A percentile compares a stretch with the other conserved stretches of the same genome.
phyloP scores from a whole-genome alignment of 2,797 vertebrate species.

The Acipenser transmontanus region DNA sequence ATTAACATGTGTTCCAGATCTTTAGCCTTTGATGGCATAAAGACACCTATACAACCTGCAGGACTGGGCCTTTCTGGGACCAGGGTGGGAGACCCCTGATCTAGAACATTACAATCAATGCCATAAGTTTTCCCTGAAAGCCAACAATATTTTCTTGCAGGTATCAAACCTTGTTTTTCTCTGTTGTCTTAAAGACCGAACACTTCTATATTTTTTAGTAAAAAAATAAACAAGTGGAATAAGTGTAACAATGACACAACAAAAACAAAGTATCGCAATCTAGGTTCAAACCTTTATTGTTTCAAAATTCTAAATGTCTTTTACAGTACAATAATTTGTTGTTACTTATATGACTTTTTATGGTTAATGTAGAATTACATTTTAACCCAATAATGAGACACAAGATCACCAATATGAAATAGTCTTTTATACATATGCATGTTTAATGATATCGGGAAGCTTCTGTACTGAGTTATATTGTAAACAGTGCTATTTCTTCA shows the following conservation, averaged over 20 bases:
- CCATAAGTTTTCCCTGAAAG: too few relatives aligned
- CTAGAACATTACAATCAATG: too few relatives aligned
- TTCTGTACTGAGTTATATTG: constrained; percentile 46
- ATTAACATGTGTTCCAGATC: too few relatives aligned
- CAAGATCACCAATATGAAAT: constrained; percentile 76
- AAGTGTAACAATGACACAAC: neutral
- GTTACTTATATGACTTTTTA: constrained; percentile 86
- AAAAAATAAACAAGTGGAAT: too few relatives aligned
- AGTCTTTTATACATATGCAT: constrained; percentile 80
- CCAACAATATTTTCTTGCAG: too few relatives aligned
- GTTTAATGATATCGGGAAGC: constrained; percentile 67
- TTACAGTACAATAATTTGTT: constrained; percentile 97
- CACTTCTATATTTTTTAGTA: too few relatives aligned
- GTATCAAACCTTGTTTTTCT: too few relatives aligned
- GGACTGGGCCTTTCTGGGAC: too few relatives aligned
- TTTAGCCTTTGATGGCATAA: too few relatives aligned
- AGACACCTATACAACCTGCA: too few relatives aligned
- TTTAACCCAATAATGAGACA: constrained; percentile 83
- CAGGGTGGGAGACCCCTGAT: too few relatives aligned
- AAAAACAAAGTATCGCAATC: constrained; percentile 12
- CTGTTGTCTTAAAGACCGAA: too few relatives aligned
- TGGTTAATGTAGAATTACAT: constrained; percentile 93
- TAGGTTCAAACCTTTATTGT: constrained; percentile 98
- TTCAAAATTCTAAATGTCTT: constrained; percentile 98
- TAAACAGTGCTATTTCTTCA: constrained; percentile 64